Percentiles rank a stretch among this genome's conserved stretches.
Conservation (phyloP, 2,797 vertebrate species). For the Pseudochaenichthys georgianus region DNA sequence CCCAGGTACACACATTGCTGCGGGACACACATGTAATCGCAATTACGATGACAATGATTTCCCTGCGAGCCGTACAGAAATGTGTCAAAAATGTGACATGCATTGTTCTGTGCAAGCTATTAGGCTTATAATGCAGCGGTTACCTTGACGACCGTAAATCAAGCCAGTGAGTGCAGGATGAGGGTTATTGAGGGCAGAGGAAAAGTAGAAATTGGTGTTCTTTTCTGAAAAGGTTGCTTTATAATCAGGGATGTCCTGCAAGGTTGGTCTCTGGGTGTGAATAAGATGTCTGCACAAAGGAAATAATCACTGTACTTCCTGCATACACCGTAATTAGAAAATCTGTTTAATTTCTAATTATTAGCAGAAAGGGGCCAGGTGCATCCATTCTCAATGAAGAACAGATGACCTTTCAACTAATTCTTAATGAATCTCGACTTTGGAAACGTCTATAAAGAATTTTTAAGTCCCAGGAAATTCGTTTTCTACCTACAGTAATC, state of each 20-base stretch:
- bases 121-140: slow-evolving; percentile 73
- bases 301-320: background rate
- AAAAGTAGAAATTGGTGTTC: slow-evolving; percentile 49
- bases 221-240: slow-evolving; percentile 52
- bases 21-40: slow-evolving; percentile 56
- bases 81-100: slow-evolving; percentile 72
- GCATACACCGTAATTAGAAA: slow-evolving; percentile 5
- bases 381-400: background rate
- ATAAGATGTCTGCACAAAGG: background rate
- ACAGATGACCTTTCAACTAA: background rate
- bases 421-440: background rate
- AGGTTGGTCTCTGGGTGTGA: slow-evolving; percentile 24
- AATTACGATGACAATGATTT: slow-evolving; percentile 75
- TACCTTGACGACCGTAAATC: slow-evolving; percentile 72
- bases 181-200: slow-evolving; percentile 47
- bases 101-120: slow-evolving; percentile 75
- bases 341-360: background rate
- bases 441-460: background rate
- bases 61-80: slow-evolving; percentile 56
- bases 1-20: slow-evolving; percentile 49
- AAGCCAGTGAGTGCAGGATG: slow-evolving; percentile 55
- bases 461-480: background rate
- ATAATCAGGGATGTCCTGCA: slow-evolving; percentile 36
- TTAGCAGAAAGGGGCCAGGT: background rate
- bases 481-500: background rate